phyloP scores from a whole-genome alignment of 2,797 vertebrate genomes.

The Hippocampus kuda region DNA sequence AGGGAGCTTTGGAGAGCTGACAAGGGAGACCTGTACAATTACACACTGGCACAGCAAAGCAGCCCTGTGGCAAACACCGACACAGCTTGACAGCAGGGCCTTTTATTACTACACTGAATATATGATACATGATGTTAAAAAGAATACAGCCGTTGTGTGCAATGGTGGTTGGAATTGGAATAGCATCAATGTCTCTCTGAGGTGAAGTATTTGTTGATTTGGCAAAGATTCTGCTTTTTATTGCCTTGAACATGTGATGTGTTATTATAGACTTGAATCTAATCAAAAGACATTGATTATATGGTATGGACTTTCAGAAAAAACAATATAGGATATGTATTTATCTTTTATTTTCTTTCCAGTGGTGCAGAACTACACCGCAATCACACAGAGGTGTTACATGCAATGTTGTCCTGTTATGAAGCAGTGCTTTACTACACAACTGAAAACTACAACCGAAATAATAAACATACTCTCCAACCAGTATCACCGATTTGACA shows the following conservation, averaged over 20 bases:
- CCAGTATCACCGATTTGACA: too few relatives aligned
- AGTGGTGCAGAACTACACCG: too few relatives aligned
- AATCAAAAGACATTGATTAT: background rate
- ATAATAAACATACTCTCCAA: too few relatives aligned
- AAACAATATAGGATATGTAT: background rate
- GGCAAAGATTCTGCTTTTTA: background rate
- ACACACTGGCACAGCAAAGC: conserved; percentile 49
- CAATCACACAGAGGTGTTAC: too few relatives aligned
- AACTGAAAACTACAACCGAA: too few relatives aligned
- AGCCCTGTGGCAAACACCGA: conserved; percentile 47
- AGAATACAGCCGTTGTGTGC: conserved; percentile 15
- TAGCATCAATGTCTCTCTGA: background rate
- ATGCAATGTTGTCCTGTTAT: too few relatives aligned
- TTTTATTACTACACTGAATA: conserved; percentile 38
- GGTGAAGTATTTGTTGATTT: background rate
- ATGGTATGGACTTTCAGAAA: background rate
- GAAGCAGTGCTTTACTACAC: too few relatives aligned
- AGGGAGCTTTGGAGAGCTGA: conserved; percentile 45
- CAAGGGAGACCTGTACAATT: conserved; percentile 52
- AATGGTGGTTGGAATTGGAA: background rate
- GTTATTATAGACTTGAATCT: background rate
- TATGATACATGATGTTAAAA: conserved; percentile 20
- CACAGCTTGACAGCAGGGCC: conserved; percentile 35
- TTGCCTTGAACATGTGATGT: background rate
- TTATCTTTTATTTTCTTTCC: too few relatives aligned